A percentile compares a stretch with the other conserved stretches of the same genome.
phyloP scores from a whole-genome alignment of 2,113 vertebrate species.

The Poeciliopsis prolifica region DNA sequence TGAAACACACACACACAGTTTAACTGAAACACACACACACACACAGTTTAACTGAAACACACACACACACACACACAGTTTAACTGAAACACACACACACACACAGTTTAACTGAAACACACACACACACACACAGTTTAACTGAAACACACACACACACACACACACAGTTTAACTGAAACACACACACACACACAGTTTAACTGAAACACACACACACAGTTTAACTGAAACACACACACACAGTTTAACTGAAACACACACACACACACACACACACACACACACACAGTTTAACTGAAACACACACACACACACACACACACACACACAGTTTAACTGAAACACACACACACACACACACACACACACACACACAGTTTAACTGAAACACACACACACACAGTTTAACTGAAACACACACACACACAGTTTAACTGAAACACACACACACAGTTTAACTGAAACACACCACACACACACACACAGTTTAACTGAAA shows the following conservation, averaged over 20 bases:
- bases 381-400: background rate
- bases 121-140: constrained; percentile 33
- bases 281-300: too few relatives aligned
- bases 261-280: constrained; percentile 27
- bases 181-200: constrained; percentile 35
- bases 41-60: constrained; percentile 36
- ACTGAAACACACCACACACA: constrained; percentile 14
- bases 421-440: constrained; percentile 20
- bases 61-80: constrained; percentile 19
- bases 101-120: too few relatives aligned
- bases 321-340: too few relatives aligned
- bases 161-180: constrained; percentile 26
- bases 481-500: too few relatives aligned
- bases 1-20: too few relatives aligned
- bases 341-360: constrained; percentile 17
- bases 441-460: constrained; percentile 12
- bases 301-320: constrained; percentile 21
- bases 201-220: constrained; percentile 4
- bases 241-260: background rate
- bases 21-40: constrained; percentile 4
- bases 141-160: constrained; percentile 13
- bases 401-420: too few relatives aligned
- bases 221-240: too few relatives aligned
- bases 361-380: too few relatives aligned
- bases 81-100: too few relatives aligned